A percentile compares a stretch with the other conserved stretches of the same genome.
phyloP scores from a whole-genome alignment of 2,888 invertebrate genomes.

The Gymnoscelis rufifasciata region DNA sequence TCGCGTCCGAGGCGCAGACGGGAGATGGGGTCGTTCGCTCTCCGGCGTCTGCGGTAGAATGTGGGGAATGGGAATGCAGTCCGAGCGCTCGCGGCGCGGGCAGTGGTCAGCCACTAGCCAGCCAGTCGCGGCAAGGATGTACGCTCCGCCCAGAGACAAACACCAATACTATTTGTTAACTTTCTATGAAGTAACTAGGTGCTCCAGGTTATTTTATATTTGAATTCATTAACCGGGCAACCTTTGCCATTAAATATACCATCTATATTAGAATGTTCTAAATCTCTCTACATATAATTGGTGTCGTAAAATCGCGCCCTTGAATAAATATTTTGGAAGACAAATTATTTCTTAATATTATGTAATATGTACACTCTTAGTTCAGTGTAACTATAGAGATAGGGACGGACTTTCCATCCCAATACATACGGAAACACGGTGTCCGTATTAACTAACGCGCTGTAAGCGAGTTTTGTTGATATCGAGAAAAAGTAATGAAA shows the following conservation, averaged over 20 bases:
- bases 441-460: too few relatives aligned
- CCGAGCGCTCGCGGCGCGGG: conserved; percentile 43
- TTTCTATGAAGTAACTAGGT: not conserved
- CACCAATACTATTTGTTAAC: conserved; percentile 29
- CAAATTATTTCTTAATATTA: too few relatives aligned
- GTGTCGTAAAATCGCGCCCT: too few relatives aligned
- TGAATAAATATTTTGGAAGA: too few relatives aligned
- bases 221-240: conserved; percentile 8
- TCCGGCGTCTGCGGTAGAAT: conserved; percentile 57
- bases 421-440: too few relatives aligned
- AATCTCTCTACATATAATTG: too few relatives aligned
- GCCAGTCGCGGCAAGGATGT: conserved; percentile 18
- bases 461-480: too few relatives aligned
- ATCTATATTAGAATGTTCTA: conserved; percentile 1
- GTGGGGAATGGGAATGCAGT: conserved; percentile 37
- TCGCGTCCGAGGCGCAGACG: conserved; percentile 31
- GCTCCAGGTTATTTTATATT: conserved; percentile 10
- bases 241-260: not conserved
- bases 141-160: conserved; percentile 36
- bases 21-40: conserved; percentile 42
- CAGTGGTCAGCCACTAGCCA: conserved; percentile 53
- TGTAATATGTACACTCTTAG: too few relatives aligned
- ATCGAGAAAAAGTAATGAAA: too few relatives aligned
- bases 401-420: too few relatives aligned
- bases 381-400: too few relatives aligned